Evolutionary conservation across 2,797 vertebrate species (phyloP), one percentile per base, ranked within the genome.

Genomic region (Microcaecilia unicolor): DNA sequence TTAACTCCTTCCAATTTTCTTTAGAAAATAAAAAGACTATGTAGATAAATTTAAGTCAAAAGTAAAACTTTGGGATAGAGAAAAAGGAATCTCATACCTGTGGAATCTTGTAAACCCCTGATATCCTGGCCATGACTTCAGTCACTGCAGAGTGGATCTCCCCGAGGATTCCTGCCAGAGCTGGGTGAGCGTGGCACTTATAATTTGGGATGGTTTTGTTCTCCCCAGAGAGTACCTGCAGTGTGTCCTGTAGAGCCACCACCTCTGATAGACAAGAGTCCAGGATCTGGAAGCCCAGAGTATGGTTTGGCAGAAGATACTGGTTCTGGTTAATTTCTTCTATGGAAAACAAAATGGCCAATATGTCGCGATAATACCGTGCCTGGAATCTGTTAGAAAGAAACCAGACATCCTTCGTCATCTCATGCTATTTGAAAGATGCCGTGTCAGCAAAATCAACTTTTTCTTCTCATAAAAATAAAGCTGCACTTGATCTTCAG

Each of bases 101-200:
- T 10, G 41, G 41, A 10, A 35, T 43, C 16, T 28, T 28, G 22
- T 18, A 43, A 2, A 34, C 41, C 10, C 41, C 22, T 3, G 30
- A 20, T 11, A 43, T 18, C n/a, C 41, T 29, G 27, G 41, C 41
- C 4, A 43, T 42, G 1, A 40, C 40, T 9, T 42, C 42, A 21
- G 40, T 34, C 18, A 42, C 19, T 13, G 40, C 34, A 10, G 40
- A 42, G 40, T 42, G 42, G 12, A 41, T 43, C 7, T 43, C 41
- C 30, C 41, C 41, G 6, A 44, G 22, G 36, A 44, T 36, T 11
- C 41, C 41, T 3, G 22, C 41, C 15, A 44, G 33, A 27, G 10
- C 25, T 21, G 6, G 25, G 31, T 21, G 13, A 12, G 5, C 13
- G 9, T 3, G 12, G 9, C 9, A 2, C 13, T 4, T 17, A 6